Evolutionary conservation across 2,888 invertebrate species (phyloP).

Genomic region (Andricus quercusramuli): DNA sequence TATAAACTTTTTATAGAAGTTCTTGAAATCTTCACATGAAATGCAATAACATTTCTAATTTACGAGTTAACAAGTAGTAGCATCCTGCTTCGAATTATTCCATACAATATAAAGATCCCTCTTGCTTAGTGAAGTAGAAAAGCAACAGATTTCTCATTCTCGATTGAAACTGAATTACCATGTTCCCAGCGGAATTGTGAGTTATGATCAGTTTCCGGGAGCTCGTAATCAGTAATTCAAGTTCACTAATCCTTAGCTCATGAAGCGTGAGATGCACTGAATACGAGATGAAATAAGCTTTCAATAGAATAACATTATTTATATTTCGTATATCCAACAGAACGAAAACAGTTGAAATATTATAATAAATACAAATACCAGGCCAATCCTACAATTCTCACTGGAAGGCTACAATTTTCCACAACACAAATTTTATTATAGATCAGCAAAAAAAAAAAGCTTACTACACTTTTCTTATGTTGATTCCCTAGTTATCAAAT

Average conservation of each 20-base stretch:
- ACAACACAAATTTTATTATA: no score
- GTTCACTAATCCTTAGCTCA: not conserved
- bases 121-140: not conserved
- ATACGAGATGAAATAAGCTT: not conserved
- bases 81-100: not conserved
- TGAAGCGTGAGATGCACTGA: not conserved
- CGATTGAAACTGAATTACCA: not conserved
- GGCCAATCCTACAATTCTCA: no score
- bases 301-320: not conserved
- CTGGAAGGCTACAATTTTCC: no score
- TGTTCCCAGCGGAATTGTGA: not conserved
- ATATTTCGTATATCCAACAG: no score
- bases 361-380: no score
- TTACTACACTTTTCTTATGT: no score
- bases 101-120: not conserved
- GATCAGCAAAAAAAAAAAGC: no score
- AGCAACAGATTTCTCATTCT: not conserved
- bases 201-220: slow-evolving; percentile 7
- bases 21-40: not conserved
- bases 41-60: not conserved
- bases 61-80: not conserved
- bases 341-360: no score
- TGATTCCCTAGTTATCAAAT: no score
- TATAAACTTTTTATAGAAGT: not conserved
- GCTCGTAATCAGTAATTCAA: not conserved